Evolutionary conservation across 2,113 vertebrate species (phyloP), one percentile per base, ranked within the genome.

Genomic region (Serilophus lunatus): DNA sequence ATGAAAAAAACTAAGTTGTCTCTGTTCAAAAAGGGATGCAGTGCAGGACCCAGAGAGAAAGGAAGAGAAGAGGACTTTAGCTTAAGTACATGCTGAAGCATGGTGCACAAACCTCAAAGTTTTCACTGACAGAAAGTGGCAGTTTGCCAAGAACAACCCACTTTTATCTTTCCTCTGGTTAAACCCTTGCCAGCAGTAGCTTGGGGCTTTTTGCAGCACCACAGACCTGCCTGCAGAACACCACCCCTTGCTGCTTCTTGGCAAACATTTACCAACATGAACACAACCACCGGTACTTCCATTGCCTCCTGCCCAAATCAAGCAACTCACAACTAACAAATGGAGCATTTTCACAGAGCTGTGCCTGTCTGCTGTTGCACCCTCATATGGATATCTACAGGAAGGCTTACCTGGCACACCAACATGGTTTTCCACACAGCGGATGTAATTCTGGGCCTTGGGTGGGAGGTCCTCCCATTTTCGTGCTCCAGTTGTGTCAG

Each of bases 381-480:
- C 45, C 50, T 61, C 44, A 33, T 0, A 8, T 2, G 4, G 22
- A n/a, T 17, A 29, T 6, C n/a, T 40, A 56, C 66, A 86, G 53
- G 77, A 40, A 91, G 36, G 94, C 97, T 87, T 96, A 99, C 99
- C 99, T 89, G 99, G 98, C 75, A 99, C 99, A 3, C 99, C 98
- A 51, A 99, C 97, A 25, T 99, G 99, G 93, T 99, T 99, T 97
- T 99, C 99, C 94, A 99, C 98, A 61, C 99, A 99, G 83, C 99
- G 98, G 91, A 99, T 98, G 81, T 99, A 99, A 97, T 98, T 99
- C 96, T 99, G 99, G 70, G 99, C 99, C 95, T 99, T 99, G 15
- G 98, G 95, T 57, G 99, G 99, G 38, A 99, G 99, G 49, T 99
- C 99, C 29, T 98, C 99, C 99, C 99, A 99, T 95, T 98, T 99